Conservation (phyloP, 2,888 invertebrate species). For the Beris chalybata region DNA sequence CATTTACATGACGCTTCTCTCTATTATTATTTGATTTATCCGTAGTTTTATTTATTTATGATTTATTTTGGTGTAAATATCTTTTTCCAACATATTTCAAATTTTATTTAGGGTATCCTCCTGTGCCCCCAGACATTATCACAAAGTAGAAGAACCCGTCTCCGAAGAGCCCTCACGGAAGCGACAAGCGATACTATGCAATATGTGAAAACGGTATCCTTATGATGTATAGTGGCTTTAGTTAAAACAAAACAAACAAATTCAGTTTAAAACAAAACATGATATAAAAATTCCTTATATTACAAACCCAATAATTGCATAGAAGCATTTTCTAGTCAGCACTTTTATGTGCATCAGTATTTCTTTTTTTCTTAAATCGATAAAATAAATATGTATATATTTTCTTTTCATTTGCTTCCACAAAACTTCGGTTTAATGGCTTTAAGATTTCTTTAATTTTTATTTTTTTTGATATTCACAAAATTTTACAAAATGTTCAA, state of each 20-base stretch:
- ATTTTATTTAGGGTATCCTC: slow-evolving; percentile 71
- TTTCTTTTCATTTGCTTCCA: slow-evolving; percentile 19
- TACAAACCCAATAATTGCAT: slow-evolving; percentile 15
- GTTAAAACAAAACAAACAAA: slow-evolving; percentile 22
- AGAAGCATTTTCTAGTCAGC: slow-evolving; percentile 24
- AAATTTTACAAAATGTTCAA: too few relatives aligned
- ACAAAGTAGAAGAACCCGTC: slow-evolving; percentile 81
- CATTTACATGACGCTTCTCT: slow-evolving; percentile 24
- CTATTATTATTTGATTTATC: slow-evolving; percentile 7
- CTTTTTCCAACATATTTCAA: slow-evolving; percentile 35
- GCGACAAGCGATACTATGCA: slow-evolving; percentile 84
- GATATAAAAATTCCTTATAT: slow-evolving; percentile 27
- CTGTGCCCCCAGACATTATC: slow-evolving; percentile 89
- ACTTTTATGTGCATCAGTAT: slow-evolving; percentile 21
- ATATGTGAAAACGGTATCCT: slow-evolving; percentile 83
- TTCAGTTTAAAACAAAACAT: slow-evolving; percentile 12
- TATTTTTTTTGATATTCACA: too few relatives aligned
- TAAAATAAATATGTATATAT: slow-evolving; percentile 7
- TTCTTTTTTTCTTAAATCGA: slow-evolving; percentile 12
- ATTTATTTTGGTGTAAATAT: slow-evolving; percentile 33
- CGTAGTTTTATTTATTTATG: slow-evolving; percentile 21
- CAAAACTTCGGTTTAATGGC: slow-evolving; percentile 4
- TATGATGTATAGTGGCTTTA: slow-evolving; percentile 30
- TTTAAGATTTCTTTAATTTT: neutral
- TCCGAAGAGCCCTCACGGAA: slow-evolving; percentile 87